phyloP scores from a whole-genome alignment of 2,797 vertebrate species.

The Sylvia borin region DNA sequence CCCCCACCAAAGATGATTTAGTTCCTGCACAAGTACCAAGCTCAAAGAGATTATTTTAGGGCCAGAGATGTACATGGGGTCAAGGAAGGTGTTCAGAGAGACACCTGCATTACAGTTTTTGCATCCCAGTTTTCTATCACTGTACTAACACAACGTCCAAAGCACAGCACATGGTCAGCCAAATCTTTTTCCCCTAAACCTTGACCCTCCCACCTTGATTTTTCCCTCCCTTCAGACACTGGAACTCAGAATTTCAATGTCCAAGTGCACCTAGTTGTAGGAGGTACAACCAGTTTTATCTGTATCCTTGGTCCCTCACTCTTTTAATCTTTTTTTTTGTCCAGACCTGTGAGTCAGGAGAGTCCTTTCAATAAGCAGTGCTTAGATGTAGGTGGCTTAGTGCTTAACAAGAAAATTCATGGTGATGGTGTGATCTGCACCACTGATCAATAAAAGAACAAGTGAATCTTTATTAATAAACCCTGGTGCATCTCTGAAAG shows the following conservation, averaged over 20 bases:
- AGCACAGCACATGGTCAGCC: not conserved
- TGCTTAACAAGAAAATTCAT: not conserved
- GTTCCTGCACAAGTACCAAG: not conserved
- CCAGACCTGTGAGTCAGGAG: not conserved
- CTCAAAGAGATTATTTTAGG: not conserved
- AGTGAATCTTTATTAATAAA: conserved; percentile 20
- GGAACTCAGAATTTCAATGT: not conserved
- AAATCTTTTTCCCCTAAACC: not conserved
- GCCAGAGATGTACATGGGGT: not conserved
- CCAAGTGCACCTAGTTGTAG: not conserved
- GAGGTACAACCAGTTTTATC: not conserved
- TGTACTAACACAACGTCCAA: fast-evolving
- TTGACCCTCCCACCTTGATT: not conserved
- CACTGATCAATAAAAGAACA: conserved; percentile 26
- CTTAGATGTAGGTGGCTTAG: not conserved
- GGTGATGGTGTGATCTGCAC: not conserved
- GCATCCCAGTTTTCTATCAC: not conserved
- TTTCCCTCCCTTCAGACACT: not conserved
- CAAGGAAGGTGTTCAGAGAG: not conserved
- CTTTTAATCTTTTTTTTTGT: not conserved
- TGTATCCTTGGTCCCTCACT: not conserved
- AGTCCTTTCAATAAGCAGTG: not conserved
- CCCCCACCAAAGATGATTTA: not conserved
- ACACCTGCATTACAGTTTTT: not conserved
- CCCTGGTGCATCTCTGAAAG: not conserved